Evolutionary conservation across 2,113 vertebrate genomes (phyloP).

Genomic region (Calyptomena viridis): DNA sequence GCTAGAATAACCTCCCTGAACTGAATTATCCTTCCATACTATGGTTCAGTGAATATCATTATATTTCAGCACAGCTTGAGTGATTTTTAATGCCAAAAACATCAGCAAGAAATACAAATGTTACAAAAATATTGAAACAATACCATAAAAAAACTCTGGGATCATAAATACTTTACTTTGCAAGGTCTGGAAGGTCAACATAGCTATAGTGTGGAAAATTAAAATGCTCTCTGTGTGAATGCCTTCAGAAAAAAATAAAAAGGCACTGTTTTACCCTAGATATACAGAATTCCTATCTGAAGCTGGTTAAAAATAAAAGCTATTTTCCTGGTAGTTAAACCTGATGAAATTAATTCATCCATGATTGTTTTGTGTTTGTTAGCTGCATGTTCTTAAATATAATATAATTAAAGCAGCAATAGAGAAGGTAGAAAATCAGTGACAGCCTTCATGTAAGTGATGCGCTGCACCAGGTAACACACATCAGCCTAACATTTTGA

Average conservation of each 20-base stretch:
- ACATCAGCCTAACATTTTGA: neutral
- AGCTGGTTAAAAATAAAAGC: conserved; percentile 20
- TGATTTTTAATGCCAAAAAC: conserved; percentile 85
- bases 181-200: conserved; percentile 75
- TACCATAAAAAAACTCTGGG: conserved; percentile 62
- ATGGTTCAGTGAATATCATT: conserved; percentile 81
- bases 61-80: conserved; percentile 82
- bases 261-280: conserved; percentile 2
- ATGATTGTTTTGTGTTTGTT: neutral
- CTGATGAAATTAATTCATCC: conserved; percentile 34
- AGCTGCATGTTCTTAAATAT: neutral
- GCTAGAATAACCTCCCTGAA: conserved; percentile 80
- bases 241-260: neutral
- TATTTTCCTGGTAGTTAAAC: conserved; percentile 5
- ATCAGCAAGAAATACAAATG: conserved; percentile 82
- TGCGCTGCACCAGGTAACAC: neutral
- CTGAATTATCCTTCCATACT: conserved; percentile 79
- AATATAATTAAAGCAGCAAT: conserved; percentile 56
- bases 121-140: conserved; percentile 83
- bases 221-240: conserved; percentile 71
- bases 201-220: conserved; percentile 75
- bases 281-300: conserved; percentile 39
- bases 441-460: neutral
- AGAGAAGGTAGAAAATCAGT: neutral
- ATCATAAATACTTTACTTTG: conserved; percentile 83